Base-by-base conservation (phyloP, 2,797 vertebrate genomes). In the Muraenolepis orangiensis region DNA sequence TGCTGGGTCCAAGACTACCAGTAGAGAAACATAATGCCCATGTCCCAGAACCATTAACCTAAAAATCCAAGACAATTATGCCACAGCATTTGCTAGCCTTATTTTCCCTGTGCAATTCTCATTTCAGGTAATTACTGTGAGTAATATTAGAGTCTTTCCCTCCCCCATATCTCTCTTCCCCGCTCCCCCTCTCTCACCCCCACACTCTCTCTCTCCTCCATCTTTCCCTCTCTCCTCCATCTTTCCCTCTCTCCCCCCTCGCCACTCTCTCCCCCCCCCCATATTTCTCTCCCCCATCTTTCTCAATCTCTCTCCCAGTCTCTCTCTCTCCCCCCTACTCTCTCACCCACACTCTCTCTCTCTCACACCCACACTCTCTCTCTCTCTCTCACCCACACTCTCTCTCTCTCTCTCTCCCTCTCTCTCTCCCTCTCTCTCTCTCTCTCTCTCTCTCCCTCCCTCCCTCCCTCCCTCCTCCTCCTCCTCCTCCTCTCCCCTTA, bases 51-150 rank as follows among this genome's bases (percentile, higher is more conserved):
- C 72, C 76, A 88, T 87, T 85, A 86, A 81, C 78, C 78, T 78
- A 76, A 76, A 82, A 84, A 86, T 76, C 81, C 83, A 87, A 86
- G 73, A 76, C 75, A 82, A 78, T 82, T 81, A 84, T n/a, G 42
- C 77, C 30, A 30, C 78, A 81, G 75, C 77, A 78, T 73, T 85
- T 69, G 75, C 66, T 71, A 78, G 81, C 81, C 78, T 87, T 64
- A 76, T 84, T 87, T 86, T 82, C 73, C 73, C 74, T 51, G 14
- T 30, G 46, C 74, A 80, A 70, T 64, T 61, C 51, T 76, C 72
- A 69, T 72, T 66, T 78, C 20, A 38, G 67, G 79, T 86, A 85
- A 86, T 86, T 84, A 85, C 80, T 68, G 10, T 2, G 42, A 72
- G 66, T 57, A 51, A 74, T 82, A 42, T 72, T 73, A 76, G 61